Evolutionary conservation across 2,888 invertebrate genomes (phyloP), one percentile per base, ranked within the genome.

Genomic region (Xanthia togata): DNA sequence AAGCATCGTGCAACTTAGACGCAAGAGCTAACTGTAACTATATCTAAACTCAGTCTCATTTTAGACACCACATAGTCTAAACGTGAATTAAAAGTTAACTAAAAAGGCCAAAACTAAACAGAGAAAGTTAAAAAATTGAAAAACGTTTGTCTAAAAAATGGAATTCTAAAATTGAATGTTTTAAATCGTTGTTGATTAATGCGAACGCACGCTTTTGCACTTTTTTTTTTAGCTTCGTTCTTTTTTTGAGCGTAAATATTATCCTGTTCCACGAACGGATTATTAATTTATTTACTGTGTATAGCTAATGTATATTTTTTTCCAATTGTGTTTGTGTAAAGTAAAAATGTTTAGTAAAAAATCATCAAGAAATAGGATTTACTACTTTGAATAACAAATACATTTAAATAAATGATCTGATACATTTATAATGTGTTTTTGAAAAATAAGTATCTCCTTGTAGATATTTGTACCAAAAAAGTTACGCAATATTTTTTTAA

Each of bases 31-130:
- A 64, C 85, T 82, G 72, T 77, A 75, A 89, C 87, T 90, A 91
- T 90, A 91, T 90, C 88, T 88, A 90, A 77, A 70, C 26, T 73
- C 88, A 88, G 88, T 89, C 82, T 76, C 77, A 75, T 81, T 70
- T 82, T 75, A 89, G 87, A 84, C 92, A 91, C 90, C 89, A 89
- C 84, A 88, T 83, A 79, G 85, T 71, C 78, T 76, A 89, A 91
- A 89, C 87, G 81, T 75, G 82, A 81, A 70, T 79, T 87, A 90
- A 88, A 87, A 80, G 63, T 55, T 76, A 84, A 76, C 70, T 70
- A 63, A 74, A 81, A 38, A 79, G 26, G 35, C 71, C 71, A 53
- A 75, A 68, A 67, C 70, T 55, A 87, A 86, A 88, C 87, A 85
- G 82, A 87, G 82, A 82, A 75, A 68, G 57, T 70, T 78, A 60